These are phyloP conservation scores for Diplodus puntazzo DNA, from an alignment of 2,797 vertebrate species.

Conservation along the genomic window DNA sequence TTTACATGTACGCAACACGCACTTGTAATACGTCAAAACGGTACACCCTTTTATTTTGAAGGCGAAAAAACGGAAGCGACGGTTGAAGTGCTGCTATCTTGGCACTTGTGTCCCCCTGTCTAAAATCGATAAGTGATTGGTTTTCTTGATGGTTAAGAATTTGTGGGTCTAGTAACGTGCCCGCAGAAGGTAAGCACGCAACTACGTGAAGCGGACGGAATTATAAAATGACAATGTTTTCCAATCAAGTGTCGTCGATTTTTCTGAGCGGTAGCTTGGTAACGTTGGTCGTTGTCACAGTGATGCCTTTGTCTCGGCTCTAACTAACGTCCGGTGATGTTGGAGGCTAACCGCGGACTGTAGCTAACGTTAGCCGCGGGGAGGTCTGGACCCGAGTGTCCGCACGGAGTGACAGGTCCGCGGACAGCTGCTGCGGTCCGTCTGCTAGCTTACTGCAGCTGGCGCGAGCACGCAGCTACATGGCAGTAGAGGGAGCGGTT, in stretches of 20 bases:
- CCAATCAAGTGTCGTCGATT: conserved; percentile 25
- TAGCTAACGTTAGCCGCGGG: conserved; percentile 60
- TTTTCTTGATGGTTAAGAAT: conserved; percentile 67
- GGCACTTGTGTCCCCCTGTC: conserved; percentile 41
- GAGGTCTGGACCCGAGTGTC: conserved; percentile 16
- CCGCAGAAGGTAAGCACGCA: conserved; percentile 72
- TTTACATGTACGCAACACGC: fast-evolving
- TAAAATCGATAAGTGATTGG: conserved; percentile 83
- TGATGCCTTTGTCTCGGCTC: conserved; percentile 76
- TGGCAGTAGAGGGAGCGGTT: conserved; percentile 34
- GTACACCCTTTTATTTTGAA: conserved; percentile 68
- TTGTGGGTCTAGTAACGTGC: conserved; percentile 42
- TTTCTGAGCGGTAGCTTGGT: conserved; percentile 20
- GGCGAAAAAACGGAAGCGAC: conserved; percentile 25
- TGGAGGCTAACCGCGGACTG: conserved; percentile 54
- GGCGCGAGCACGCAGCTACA: conserved; percentile 44
- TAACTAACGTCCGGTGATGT: conserved; percentile 37
- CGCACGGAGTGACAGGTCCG: conserved; percentile 42
- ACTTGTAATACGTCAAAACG: fast-evolving
- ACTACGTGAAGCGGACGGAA: background rate
- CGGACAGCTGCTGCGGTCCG: conserved; percentile 40
- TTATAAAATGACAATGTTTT: background rate
- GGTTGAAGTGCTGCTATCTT: background rate
- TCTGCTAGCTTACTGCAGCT: conserved; percentile 37
- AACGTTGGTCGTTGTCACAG: conserved; percentile 45